Conservation (phyloP, 2,797 vertebrate genomes). For the Tapera naevia region DNA sequence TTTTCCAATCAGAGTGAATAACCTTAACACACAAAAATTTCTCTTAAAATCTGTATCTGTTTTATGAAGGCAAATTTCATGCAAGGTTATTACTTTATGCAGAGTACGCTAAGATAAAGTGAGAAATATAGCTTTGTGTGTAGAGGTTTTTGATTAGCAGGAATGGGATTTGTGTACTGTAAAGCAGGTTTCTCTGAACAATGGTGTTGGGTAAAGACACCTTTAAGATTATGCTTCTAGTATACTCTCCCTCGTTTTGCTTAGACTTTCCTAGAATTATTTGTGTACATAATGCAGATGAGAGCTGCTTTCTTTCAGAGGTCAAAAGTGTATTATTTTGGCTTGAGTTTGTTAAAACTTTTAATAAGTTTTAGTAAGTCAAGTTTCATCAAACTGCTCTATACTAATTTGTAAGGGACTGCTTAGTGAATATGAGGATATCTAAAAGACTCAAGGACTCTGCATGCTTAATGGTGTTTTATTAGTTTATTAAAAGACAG, state of each 20-base stretch:
- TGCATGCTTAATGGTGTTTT: neutral
- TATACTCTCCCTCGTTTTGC: neutral
- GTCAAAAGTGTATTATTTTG: neutral
- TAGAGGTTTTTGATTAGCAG: slow-evolving; percentile 6
- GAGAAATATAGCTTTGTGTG: neutral
- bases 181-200: neutral
- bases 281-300: neutral
- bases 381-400: neutral
- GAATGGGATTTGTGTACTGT: neutral
- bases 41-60: neutral
- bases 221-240: neutral
- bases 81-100: neutral
- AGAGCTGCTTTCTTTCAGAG: neutral
- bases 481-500: neutral
- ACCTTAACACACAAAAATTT: neutral
- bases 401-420: neutral
- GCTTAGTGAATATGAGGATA: neutral
- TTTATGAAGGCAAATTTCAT: neutral
- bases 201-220: neutral
- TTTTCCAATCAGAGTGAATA: neutral
- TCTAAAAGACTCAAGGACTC: neutral
- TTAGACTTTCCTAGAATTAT: neutral
- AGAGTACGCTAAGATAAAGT: slow-evolving; percentile 11
- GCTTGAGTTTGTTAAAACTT: neutral
- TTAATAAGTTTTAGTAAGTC: neutral